Percentiles rank a stretch among this genome's conserved stretches.
Conservation (phyloP, 2,113 vertebrate species). For the Siniperca chuatsi region DNA sequence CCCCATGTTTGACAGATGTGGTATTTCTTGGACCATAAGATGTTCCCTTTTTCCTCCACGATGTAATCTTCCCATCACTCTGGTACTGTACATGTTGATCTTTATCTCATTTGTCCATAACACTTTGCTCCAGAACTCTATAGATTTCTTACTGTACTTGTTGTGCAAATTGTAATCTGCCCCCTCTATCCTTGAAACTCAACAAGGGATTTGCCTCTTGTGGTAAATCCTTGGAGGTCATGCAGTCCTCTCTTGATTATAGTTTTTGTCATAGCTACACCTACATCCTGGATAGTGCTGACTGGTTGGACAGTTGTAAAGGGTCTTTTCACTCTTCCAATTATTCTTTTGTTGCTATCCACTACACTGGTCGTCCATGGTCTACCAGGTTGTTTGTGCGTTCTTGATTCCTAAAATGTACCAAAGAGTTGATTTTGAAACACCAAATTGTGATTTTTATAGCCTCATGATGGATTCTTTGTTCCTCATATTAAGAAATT, state of each 20-base stretch:
- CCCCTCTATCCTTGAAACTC: background rate
- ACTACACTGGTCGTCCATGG: background rate
- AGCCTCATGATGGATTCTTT: background rate
- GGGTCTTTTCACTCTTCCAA: background rate
- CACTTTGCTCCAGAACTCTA: background rate
- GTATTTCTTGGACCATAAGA: background rate
- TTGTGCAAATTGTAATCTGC: background rate
- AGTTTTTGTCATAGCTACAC: background rate
- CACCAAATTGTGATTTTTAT: background rate
- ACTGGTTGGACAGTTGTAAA: background rate
- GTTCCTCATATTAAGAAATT: background rate
- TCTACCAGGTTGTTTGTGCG: background rate
- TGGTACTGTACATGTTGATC: background rate
- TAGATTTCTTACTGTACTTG: background rate
- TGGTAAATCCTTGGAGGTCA: background rate
- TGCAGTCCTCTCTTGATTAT: background rate
- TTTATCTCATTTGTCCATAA: background rate
- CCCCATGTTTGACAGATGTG: background rate
- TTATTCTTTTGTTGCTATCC: background rate
- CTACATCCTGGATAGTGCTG: background rate
- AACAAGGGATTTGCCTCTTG: background rate
- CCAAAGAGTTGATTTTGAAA: background rate
- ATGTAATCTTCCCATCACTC: slow-evolving; percentile 2
- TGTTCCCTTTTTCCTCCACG: background rate
- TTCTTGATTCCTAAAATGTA: background rate